Conservation (phyloP, 2,888 invertebrate genomes). For the Erannis defoliaria region DNA sequence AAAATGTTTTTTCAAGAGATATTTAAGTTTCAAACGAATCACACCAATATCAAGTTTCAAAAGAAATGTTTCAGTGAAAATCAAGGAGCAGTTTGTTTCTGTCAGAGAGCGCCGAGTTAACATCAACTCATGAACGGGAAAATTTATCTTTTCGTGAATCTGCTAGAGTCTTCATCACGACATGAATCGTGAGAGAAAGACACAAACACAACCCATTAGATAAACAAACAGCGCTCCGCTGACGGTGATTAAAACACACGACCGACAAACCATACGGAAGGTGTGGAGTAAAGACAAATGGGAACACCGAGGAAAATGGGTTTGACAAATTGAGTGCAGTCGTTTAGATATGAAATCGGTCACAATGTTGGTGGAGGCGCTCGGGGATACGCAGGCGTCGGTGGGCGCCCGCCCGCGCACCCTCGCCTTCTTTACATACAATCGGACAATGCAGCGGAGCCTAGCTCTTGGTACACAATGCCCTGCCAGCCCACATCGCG, state of each 20-base stretch:
- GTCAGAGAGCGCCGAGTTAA: conserved; percentile 44
- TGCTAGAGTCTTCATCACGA: conserved; percentile 70
- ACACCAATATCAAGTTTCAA: conserved; percentile 11
- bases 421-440: conserved; percentile 84
- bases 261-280: conserved; percentile 33
- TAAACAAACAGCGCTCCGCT: conserved; percentile 54
- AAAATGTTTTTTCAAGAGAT: not conserved
- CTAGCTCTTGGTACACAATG: conserved; percentile 55
- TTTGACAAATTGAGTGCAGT: conserved; percentile 32
- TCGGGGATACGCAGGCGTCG: conserved; percentile 56
- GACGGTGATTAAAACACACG: conserved; percentile 43
- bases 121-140: conserved; percentile 59
- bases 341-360: conserved; percentile 33
- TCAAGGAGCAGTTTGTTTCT: conserved; percentile 41
- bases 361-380: conserved; percentile 50
- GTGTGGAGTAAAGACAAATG: conserved; percentile 25
- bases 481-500: conserved; percentile 77
- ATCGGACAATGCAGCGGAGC: conserved; percentile 70
- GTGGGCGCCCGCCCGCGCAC: conserved; percentile 78
- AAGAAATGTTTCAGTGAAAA: conserved; percentile 25
- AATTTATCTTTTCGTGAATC: conserved; percentile 80
- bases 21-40: not conserved
- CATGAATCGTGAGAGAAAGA: conserved; percentile 65
- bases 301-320: conserved; percentile 23
- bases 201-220: conserved; percentile 53